Evolutionary conservation across 2,888 invertebrate species (phyloP).

Genomic region (Ypsolopha scabrella): DNA sequence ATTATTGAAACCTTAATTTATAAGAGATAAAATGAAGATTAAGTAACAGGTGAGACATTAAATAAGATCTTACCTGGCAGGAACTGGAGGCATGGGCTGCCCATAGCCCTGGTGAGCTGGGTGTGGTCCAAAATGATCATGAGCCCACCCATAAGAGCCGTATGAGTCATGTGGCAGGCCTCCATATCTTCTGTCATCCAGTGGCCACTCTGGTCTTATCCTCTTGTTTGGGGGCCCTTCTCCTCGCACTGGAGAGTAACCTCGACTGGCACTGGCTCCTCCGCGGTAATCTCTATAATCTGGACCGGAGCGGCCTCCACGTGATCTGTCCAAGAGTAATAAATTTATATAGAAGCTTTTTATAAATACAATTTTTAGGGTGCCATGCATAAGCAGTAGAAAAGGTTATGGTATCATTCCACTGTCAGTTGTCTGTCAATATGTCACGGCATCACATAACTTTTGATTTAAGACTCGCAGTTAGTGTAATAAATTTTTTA

Average conservation of each 20-base stretch:
- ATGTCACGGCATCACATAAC: no score
- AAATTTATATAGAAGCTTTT: not conserved
- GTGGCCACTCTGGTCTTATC: conserved; percentile 79
- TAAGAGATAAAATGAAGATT: no score
- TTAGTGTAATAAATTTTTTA: no score
- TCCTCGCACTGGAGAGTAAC: conserved; percentile 82
- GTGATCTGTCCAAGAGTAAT: conserved; percentile 28
- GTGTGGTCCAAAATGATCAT: conserved; percentile 68
- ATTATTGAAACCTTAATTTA: no score
- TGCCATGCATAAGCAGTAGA: no score
- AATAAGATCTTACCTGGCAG: conserved; percentile 47
- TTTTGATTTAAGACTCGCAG: no score
- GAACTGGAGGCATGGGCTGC: conserved; percentile 66
- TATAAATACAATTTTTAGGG: no score
- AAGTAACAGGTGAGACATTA: no score
- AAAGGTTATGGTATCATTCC: no score
- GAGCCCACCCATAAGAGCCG: conserved; percentile 67
- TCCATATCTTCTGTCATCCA: conserved; percentile 62
- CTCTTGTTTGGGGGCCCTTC: conserved; percentile 84
- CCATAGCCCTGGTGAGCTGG: conserved; percentile 73
- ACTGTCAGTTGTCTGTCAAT: no score
- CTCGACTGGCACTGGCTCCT: conserved; percentile 75
- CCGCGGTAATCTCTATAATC: conserved; percentile 84
- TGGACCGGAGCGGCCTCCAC: conserved; percentile 79
- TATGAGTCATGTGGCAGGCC: conserved; percentile 64